These are phyloP conservation scores for Pseudorhiza aurosa DNA, from an alignment of 30 jellyfish, hydroid and myxozoan genomes.

Conservation along the genomic window DNA sequence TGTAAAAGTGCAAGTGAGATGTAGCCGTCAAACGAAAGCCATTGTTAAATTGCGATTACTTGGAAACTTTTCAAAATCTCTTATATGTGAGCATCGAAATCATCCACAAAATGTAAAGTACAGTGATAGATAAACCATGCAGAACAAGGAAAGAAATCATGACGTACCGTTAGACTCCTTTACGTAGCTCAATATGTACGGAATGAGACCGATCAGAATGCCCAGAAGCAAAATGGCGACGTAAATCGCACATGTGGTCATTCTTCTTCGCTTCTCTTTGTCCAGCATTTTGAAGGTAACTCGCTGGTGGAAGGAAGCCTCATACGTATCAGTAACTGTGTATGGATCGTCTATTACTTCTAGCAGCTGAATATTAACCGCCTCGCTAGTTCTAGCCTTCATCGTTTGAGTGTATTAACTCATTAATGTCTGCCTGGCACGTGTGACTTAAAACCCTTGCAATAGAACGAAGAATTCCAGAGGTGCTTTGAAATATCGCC, in stretches of 20 bases:
- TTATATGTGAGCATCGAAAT: no score
- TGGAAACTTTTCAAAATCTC: no score
- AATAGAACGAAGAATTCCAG: neutral
- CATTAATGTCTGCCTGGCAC: neutral
- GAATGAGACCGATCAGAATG: conserved; percentile 45
- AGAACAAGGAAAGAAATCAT: no score
- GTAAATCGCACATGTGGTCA: conserved; percentile 38
- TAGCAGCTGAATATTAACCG: conserved; percentile 32
- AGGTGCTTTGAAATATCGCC: neutral
- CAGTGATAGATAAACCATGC: no score
- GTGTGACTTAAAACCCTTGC: no score
- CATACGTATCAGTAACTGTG: conserved; percentile 29
- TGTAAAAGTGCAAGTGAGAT: no score
- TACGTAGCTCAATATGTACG: conserved; percentile 42
- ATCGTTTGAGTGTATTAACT: neutral
- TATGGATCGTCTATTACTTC: conserved; percentile 30
- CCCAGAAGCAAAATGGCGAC: conserved; percentile 58
- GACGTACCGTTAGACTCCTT: conserved; percentile 44
- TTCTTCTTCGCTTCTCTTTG: conserved; percentile 52
- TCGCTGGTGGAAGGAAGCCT: conserved; percentile 52
- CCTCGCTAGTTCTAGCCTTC: conserved; percentile 4
- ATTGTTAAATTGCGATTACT: neutral
- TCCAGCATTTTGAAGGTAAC: conserved; percentile 50
- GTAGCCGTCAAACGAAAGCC: neutral
- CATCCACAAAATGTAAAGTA: no score